Conservation (phyloP, 2,113 vertebrate species). For the Podarcis raffonei region DNA sequence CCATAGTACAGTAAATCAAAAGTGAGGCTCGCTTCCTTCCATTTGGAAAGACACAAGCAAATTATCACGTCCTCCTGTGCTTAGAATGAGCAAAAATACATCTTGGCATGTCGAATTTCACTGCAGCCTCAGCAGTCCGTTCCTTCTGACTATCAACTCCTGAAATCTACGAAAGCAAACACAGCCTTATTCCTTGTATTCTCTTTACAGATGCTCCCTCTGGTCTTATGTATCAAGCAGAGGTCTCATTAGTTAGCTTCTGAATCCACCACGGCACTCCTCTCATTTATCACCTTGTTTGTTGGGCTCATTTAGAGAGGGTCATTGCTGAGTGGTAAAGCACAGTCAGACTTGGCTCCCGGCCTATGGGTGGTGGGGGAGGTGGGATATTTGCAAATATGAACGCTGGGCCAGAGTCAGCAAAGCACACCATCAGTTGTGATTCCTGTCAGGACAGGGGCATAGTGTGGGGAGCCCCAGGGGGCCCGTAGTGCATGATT, state of each 20-base stretch:
- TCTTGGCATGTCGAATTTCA: background rate
- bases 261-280: constrained; percentile 30
- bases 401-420: background rate
- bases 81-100: background rate
- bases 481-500: no score
- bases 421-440: no score
- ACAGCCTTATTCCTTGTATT: constrained; percentile 38
- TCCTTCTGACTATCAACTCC: constrained; percentile 15
- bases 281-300: constrained; percentile 62
- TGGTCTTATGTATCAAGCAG: constrained; percentile 65
- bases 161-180: constrained; percentile 33
- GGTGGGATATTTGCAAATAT: background rate
- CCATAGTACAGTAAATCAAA: constrained; percentile 41
- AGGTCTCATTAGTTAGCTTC: constrained; percentile 65
- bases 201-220: constrained; percentile 59
- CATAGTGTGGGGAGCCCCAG: background rate
- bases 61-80: constrained; percentile 47
- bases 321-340: background rate
- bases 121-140: constrained; percentile 60
- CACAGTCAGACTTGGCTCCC: background rate
- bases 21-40: constrained; percentile 21
- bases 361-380: background rate
- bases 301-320: background rate
- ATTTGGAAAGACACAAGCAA: constrained; percentile 49
- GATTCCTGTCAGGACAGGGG: background rate